Evolutionary conservation across 2,797 vertebrate genomes (phyloP), one percentile per base, ranked within the genome.

Genomic region (Eulemur albifrons): DNA sequence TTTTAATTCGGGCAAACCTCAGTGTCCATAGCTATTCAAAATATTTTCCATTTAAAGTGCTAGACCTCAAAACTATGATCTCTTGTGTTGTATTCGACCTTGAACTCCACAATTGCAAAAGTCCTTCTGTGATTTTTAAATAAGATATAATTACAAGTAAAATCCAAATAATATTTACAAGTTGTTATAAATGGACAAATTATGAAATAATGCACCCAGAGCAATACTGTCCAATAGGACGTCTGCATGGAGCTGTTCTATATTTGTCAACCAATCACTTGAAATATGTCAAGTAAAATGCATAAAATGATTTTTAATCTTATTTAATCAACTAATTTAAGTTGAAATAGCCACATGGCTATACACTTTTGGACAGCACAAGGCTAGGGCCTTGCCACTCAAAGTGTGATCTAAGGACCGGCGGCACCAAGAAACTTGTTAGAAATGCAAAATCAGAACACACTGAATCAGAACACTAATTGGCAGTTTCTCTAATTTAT

Each of bases 111-210:
- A 35, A 94, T 69, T 89, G 3, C 25, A 75, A 27, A 14, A 70
- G 5, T 84, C 40, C 13, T 83, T 69, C 10, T 82, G 21, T 90
- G 43, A 90, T 67, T 93, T 94, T 88, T 40, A 73, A 88, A 18
- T 59, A 69, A 4, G 2, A 40, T 52, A 25, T 57, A 65, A 73
- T 82, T 73, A 27, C 0, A 91, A 61, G 21, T 13, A 69, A 88
- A 70, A 61, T 63, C 25, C 2, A 88, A 89, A 57, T 92, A 73
- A 45, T 52, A 40, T 86, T 67, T 17, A 3, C 2, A 27, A 11
- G 4, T 30, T 40, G 65, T 84, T 70, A 11, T 35, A 57, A 97
- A 48, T 72, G 35, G 20, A 25, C 17, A 85, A 84, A 5, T 57
- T 72, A 27, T 15, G 17, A 17, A 48, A 70, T 57, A 59, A 87